A percentile compares a stretch with the other conserved stretches of the same genome.
Conservation (phyloP, 2,888 invertebrate genomes). For the Alloscopus bannaensis region DNA sequence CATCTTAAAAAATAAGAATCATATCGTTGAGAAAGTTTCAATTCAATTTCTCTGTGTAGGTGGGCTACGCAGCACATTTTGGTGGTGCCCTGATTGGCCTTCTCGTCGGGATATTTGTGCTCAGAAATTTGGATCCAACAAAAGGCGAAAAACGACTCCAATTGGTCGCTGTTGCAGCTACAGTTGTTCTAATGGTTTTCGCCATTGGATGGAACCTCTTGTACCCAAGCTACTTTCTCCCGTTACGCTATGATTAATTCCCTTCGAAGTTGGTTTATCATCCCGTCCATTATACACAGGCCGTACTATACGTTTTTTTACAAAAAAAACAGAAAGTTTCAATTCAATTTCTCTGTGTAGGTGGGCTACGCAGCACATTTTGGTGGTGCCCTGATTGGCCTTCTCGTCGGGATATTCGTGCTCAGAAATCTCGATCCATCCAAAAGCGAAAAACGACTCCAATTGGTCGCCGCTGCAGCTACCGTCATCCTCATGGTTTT, state of each 20-base stretch:
- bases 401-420: slow-evolving; percentile 85
- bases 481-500: slow-evolving; percentile 84
- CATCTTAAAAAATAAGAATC: not conserved
- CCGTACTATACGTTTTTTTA: no score
- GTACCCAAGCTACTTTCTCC: slow-evolving; percentile 71
- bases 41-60: slow-evolving; percentile 76
- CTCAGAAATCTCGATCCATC: slow-evolving; percentile 87
- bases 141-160: slow-evolving; percentile 88
- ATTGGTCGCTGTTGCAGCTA: slow-evolving; percentile 87
- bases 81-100: slow-evolving; percentile 93
- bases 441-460: slow-evolving; percentile 87
- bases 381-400: slow-evolving; percentile 84
- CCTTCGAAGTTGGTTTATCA: not conserved
- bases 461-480: slow-evolving; percentile 86
- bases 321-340: no score
- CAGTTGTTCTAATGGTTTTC: slow-evolving; percentile 82
- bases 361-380: slow-evolving; percentile 66
- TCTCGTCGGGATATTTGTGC: slow-evolving; percentile 85
- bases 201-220: slow-evolving; percentile 85
- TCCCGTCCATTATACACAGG: no score
- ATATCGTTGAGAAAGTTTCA: not conserved
- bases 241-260: slow-evolving; percentile 21
- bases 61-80: slow-evolving; percentile 96
- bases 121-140: slow-evolving; percentile 86
- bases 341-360: no score